Conservation (phyloP, 2,888 invertebrate species). For the Erynnis tages region DNA sequence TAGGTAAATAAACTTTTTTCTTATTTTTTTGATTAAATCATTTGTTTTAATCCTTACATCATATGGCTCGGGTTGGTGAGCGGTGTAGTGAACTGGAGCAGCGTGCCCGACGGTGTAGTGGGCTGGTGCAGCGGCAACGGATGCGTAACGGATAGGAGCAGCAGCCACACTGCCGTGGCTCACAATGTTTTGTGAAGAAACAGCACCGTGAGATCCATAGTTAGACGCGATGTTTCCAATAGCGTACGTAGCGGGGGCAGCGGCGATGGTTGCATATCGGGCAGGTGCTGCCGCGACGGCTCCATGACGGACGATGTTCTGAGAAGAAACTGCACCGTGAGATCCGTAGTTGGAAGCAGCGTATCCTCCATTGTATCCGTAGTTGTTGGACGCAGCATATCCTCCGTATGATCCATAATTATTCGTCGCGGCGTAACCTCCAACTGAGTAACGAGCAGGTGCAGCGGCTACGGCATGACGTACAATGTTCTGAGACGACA, state of each 20-base stretch:
- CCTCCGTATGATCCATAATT: constrained; percentile 26
- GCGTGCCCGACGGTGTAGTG: constrained; percentile 39
- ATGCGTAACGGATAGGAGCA: constrained; percentile 37
- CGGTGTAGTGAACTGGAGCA: too few relatives aligned
- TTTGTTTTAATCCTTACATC: constrained; percentile 44
- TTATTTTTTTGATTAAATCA: too few relatives aligned
- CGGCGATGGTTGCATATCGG: constrained; percentile 31
- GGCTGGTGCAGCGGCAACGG: constrained; percentile 42
- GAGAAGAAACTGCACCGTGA: constrained; percentile 33
- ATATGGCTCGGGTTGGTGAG: constrained; percentile 46
- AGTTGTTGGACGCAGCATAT: background rate
- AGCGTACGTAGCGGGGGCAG: constrained; percentile 27
- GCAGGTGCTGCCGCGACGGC: constrained; percentile 22
- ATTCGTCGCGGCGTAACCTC: background rate
- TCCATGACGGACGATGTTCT: constrained; percentile 29
- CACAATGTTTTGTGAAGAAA: constrained; percentile 31
- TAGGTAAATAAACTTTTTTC: too few relatives aligned
- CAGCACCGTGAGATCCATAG: constrained; percentile 27
- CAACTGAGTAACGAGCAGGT: constrained; percentile 40
- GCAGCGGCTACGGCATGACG: constrained; percentile 38
- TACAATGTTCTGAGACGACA: constrained; percentile 21
- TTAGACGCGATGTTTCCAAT: constrained; percentile 16
- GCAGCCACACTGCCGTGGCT: constrained; percentile 34
- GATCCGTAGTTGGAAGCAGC: constrained; percentile 22
- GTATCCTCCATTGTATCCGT: too few relatives aligned